Conservation (phyloP, 2,113 vertebrate genomes). For the Malurus cyaneus region DNA sequence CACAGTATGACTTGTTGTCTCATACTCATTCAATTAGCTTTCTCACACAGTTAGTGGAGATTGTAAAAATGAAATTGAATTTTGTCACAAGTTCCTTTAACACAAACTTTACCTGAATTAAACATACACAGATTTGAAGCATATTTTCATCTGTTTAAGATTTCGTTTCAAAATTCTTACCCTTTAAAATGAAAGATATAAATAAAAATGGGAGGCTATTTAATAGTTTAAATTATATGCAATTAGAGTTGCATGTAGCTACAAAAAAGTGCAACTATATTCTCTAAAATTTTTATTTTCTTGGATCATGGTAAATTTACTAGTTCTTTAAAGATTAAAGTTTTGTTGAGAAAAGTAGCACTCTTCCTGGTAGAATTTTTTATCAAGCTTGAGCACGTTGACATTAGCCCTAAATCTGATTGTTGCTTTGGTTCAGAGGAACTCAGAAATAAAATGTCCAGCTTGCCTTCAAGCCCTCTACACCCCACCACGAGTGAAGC, state of each 20-base stretch:
- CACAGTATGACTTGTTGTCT: neutral
- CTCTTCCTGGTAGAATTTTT: neutral
- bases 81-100: neutral
- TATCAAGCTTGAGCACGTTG: neutral
- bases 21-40: neutral
- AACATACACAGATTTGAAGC: neutral
- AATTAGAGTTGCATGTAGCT: neutral
- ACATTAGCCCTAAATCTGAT: neutral
- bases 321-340: neutral
- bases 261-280: neutral
- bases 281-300: neutral
- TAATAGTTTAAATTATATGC: neutral
- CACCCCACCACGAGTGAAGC: neutral
- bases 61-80: neutral
- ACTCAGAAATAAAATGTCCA: neutral
- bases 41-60: neutral
- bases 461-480: neutral
- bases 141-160: neutral
- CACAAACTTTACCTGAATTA: neutral
- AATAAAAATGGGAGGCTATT: neutral
- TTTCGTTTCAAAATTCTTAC: neutral
- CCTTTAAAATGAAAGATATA: neutral
- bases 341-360: neutral
- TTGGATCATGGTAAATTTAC: neutral
- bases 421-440: neutral